Evolutionary conservation across 2,888 invertebrate genomes (phyloP).

Genomic region (Campoplex nolae): DNA sequence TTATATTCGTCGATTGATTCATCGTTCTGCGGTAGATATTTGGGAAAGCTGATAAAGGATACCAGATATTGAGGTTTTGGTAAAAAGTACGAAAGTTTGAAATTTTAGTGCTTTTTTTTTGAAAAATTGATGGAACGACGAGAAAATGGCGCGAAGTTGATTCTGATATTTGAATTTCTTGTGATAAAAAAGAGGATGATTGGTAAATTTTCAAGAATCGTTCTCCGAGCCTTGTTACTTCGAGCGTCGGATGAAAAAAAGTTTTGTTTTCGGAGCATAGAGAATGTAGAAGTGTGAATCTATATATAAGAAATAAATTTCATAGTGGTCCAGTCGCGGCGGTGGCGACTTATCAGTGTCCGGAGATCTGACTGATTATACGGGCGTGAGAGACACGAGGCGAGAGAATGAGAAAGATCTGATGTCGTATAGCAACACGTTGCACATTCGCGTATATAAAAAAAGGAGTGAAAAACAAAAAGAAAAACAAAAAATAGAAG

Average conservation of each 20-base stretch:
- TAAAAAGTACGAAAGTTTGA: too few species aligned
- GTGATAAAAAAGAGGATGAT: too few species aligned
- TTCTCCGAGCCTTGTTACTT: not conserved
- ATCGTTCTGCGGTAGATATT: too few species aligned
- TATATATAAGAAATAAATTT: not conserved
- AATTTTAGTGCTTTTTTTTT: too few species aligned
- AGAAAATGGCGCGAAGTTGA: too few species aligned
- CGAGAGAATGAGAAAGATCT: constrained; percentile 25
- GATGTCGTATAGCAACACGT: constrained; percentile 58
- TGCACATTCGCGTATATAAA: constrained; percentile 47
- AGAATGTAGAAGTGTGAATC: not conserved
- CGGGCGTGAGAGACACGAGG: not conserved
- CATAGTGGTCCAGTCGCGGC: constrained; percentile 6
- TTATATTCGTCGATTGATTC: too few species aligned
- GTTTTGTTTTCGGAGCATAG: not conserved
- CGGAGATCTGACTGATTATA: constrained; percentile 37
- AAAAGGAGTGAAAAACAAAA: not conserved
- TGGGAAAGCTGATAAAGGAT: too few species aligned
- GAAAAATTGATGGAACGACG: too few species aligned
- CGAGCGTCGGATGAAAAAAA: not conserved
- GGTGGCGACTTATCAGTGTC: constrained; percentile 13
- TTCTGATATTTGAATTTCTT: too few species aligned
- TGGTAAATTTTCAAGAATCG: too few species aligned
- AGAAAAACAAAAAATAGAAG: not conserved
- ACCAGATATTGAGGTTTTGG: too few species aligned